Evolutionary conservation across 2,113 vertebrate species (phyloP).

Genomic region (Setophaga kirtlandii): DNA sequence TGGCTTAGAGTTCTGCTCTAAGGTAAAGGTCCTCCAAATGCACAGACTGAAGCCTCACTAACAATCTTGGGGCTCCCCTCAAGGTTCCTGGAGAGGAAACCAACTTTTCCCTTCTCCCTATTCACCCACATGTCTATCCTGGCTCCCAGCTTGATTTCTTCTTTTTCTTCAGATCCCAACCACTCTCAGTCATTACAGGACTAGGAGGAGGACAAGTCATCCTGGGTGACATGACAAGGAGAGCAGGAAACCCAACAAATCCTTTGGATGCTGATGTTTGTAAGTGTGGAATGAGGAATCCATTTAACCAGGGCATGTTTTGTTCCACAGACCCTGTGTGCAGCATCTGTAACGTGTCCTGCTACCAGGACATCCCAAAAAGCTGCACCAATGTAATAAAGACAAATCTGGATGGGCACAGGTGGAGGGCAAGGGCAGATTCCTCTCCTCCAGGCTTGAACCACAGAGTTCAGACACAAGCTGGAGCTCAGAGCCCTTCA

Average conservation of each 20-base stretch:
- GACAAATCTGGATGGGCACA: neutral
- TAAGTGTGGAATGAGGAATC: neutral
- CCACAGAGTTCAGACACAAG: neutral
- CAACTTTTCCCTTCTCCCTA: neutral
- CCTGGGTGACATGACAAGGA: neutral
- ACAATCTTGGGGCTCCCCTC: neutral
- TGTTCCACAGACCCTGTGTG: neutral
- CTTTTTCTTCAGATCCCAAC: neutral
- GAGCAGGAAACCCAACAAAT: neutral
- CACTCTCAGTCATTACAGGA: fast-evolving
- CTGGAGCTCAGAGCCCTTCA: neutral
- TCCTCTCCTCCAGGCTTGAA: neutral
- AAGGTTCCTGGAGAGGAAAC: neutral
- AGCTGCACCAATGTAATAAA: neutral
- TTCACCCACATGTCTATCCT: neutral
- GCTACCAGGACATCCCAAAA: neutral
- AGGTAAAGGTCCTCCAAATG: neutral
- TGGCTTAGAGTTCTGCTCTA: neutral
- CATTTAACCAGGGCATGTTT: neutral
- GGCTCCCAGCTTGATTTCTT: neutral
- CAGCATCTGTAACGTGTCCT: fast-evolving
- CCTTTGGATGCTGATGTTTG: neutral
- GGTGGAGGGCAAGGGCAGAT: neutral
- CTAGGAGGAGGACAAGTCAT: neutral
- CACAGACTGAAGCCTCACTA: neutral